A percentile compares a stretch with the other conserved stretches of the same genome.
Conservation (phyloP, 2,113 vertebrate genomes). For the Panthera uncia region DNA sequence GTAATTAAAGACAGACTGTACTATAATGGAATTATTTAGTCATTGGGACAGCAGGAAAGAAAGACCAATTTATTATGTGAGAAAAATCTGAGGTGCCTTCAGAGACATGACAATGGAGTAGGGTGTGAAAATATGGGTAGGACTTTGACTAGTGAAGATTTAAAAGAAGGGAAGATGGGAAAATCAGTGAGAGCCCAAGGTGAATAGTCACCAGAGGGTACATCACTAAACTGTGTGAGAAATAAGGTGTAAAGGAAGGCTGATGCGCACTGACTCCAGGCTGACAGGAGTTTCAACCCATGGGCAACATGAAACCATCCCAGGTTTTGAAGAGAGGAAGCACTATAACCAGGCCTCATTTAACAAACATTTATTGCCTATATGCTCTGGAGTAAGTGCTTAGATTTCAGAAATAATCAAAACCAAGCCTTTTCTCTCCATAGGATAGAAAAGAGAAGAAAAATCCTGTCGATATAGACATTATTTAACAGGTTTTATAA, state of each 20-base stretch:
- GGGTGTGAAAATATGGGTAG: background rate
- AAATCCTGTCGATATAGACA: background rate
- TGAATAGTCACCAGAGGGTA: background rate
- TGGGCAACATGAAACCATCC: background rate
- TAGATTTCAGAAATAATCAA: background rate
- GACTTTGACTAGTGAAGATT: background rate
- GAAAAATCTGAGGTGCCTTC: background rate
- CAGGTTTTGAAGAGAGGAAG: background rate
- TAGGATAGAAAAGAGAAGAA: background rate
- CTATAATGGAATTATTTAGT: background rate
- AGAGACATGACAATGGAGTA: background rate
- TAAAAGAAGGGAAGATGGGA: background rate
- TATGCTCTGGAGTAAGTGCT: background rate
- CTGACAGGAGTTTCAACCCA: background rate
- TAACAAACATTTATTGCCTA: background rate
- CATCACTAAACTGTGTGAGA: background rate
- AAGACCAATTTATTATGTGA: background rate
- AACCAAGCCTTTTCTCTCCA: background rate
- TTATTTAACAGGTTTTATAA: background rate
- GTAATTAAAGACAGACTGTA: background rate
- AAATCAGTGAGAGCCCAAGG: background rate
- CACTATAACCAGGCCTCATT: background rate
- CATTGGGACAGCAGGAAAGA: background rate
- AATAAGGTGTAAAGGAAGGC: background rate
- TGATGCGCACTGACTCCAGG: accelerated